Conservation (phyloP, 2,113 vertebrate genomes). For the Scolopax mira region DNA sequence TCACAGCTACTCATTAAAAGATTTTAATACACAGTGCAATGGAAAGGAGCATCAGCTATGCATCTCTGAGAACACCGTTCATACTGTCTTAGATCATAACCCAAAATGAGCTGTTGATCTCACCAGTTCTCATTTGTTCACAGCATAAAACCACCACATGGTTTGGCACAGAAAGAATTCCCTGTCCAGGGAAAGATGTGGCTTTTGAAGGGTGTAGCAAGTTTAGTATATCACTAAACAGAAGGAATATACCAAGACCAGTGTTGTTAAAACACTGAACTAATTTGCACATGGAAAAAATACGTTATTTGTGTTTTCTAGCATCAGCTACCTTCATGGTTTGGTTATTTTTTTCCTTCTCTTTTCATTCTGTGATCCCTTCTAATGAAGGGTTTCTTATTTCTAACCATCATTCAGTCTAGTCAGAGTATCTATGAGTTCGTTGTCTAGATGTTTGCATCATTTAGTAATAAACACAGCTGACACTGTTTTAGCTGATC, state of each 20-base stretch:
- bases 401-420: constrained; percentile 18
- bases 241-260: neutral
- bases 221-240: neutral
- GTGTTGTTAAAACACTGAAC: neutral
- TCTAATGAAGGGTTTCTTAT: constrained; percentile 23
- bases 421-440: constrained; percentile 30
- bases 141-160: neutral
- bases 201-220: neutral
- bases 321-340: neutral
- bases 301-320: neutral
- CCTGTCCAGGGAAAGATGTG: neutral
- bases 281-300: neutral
- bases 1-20: neutral
- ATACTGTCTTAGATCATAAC: constrained; percentile 1
- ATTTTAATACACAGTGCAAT: neutral
- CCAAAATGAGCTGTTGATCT: constrained; percentile 17
- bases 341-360: neutral
- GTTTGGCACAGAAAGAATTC: neutral
- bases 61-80: neutral
- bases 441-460: constrained; percentile 12
- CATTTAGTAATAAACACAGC: constrained; percentile 58
- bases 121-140: neutral
- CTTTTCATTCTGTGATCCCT: neutral
- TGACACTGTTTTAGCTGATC: constrained; percentile 42
- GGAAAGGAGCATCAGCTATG: neutral